These are phyloP conservation scores for chimpanzee (Pan troglodytes) DNA, from an alignment of 2,113 vertebrate genomes.

Conservation along the genomic window DNA sequence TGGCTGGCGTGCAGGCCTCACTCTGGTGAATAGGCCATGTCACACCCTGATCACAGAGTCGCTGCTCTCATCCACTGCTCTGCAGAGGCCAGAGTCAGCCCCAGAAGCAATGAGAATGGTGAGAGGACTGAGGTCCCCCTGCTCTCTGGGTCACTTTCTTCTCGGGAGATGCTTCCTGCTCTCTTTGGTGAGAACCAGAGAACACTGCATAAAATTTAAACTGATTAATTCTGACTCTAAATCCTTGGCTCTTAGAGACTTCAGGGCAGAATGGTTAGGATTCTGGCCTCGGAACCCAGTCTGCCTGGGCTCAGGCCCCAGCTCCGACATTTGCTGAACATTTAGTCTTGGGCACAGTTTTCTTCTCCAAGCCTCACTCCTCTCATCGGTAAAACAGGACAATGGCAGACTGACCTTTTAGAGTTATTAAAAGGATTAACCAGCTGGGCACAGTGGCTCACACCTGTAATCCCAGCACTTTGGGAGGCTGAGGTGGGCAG, in stretches of 20 bases:
- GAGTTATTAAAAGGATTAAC: background rate
- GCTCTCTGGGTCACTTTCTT: background rate
- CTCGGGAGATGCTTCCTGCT: background rate
- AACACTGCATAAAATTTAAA: background rate
- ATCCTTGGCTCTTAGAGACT: background rate
- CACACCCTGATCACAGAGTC: accelerated
- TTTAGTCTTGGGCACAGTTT: background rate
- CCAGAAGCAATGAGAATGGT: background rate
- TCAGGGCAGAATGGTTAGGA: no score
- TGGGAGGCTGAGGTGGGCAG: no score
- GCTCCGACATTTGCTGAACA: accelerated
- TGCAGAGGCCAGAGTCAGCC: background rate
- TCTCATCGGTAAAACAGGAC: background rate
- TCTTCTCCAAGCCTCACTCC: background rate
- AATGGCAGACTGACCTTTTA: no score
- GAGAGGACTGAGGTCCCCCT: accelerated
- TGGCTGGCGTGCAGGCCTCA: accelerated
- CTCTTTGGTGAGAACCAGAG: background rate
- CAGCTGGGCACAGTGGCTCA: no score
- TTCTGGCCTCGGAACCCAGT: background rate
- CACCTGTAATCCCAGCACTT: no score
- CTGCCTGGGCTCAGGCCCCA: background rate
- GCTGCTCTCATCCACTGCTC: background rate
- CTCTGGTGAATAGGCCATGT: accelerated
- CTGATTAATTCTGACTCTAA: accelerated